Percentiles rank a stretch among this genome's conserved stretches.
Conservation (phyloP, 2,113 vertebrate species). For the Todiramphus chloris region DNA sequence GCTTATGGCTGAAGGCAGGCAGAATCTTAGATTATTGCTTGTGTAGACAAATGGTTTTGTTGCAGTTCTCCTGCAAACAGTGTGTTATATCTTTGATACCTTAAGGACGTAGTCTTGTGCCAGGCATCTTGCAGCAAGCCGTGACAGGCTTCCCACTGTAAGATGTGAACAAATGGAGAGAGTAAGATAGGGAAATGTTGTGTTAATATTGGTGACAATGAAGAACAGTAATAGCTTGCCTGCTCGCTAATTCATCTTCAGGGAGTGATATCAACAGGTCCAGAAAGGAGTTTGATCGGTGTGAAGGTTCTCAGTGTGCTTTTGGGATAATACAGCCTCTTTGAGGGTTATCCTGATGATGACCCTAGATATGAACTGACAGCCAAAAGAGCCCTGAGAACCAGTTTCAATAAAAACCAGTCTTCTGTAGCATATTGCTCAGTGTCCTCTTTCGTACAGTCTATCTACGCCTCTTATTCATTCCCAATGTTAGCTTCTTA, state of each 20-base stretch:
- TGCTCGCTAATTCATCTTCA: neutral
- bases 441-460: neutral
- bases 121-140: neutral
- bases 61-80: neutral
- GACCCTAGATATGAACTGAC: neutral
- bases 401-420: neutral
- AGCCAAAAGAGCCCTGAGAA: neutral
- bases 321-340: neutral
- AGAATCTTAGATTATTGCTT: neutral
- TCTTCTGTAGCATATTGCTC: neutral
- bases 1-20: neutral
- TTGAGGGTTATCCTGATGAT: neutral
- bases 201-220: neutral
- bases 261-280: neutral
- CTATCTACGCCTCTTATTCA: neutral
- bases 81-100: rapidly evolving
- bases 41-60: neutral
- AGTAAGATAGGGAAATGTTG: neutral
- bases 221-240: neutral
- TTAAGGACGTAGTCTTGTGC: neutral
- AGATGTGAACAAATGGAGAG: neutral
- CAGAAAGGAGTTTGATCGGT: neutral
- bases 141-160: neutral
- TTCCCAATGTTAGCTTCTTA: neutral
- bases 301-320: neutral